Evolutionary conservation across 2,113 vertebrate genomes (phyloP), one percentile per base, ranked within the genome.

Genomic region (Labeo rohita): DNA sequence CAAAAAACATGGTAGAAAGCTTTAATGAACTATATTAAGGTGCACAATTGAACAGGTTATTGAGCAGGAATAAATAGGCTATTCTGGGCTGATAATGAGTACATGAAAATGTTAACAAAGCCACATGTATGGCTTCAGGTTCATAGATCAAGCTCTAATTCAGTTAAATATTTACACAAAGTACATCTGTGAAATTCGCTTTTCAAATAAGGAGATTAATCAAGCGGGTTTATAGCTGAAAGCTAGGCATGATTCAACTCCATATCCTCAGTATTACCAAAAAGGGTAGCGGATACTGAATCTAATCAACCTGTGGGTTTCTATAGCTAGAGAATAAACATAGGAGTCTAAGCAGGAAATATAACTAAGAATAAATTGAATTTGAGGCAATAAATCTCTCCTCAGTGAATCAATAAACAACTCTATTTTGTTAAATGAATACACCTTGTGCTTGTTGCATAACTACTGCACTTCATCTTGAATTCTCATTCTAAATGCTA

Each of bases 141-240:
- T 65, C 18, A 65, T 80, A 45, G 2, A 45, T 23, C 21, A 45
- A 16, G 7, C 28, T 47, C 56, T 15, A 61, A 43, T 63, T 45
- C 43, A 45, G 36, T 36, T 61, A 63, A 45, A 80, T 80, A 68
- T 85, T 68, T 61, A 47, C 36, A 68, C 21, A 54, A 85, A 43
- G 21, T 56, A 79, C 2, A 23, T 28, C 83, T 77, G 23, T 45
- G 74, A 56, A 59, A 59, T 49, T 74, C 52, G 15, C 18, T 50
- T 45, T 59, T 77, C 23, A 85, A 66, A 8, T 76, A 28, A 65
- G 61, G 81, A 56, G 80, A 66, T 66, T 83, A 72, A 84, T 73
- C 68, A 50, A 28, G 45, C 8, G 6, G 45, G 73, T 75, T 75
- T 75, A 50, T 66, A 84, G 74, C 72, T 12, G 45, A 84, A 56